phyloP scores from a whole-genome alignment of 2,113 vertebrate species.

The Gymnocephalus cernua region DNA sequence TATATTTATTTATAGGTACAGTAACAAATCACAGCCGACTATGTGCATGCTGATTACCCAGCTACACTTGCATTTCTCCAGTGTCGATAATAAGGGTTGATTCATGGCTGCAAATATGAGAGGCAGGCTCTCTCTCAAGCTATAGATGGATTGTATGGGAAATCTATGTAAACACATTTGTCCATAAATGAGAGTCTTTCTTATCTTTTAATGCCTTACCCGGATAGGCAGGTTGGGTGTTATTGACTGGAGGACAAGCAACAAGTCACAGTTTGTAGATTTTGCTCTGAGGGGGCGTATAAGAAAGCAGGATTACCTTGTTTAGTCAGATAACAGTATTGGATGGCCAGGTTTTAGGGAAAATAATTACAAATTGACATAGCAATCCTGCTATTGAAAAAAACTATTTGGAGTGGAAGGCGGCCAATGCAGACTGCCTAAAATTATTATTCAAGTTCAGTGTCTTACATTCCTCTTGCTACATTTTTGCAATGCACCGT shows the following conservation, averaged over 20 bases:
- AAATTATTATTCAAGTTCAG: constrained; percentile 10
- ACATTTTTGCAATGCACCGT: constrained; percentile 9
- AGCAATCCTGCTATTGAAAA: neutral
- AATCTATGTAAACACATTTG: constrained; percentile 77
- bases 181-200: constrained; percentile 70
- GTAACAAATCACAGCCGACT: constrained; percentile 42
- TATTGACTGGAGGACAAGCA: constrained; percentile 72
- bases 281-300: constrained; percentile 50
- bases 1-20: constrained; percentile 40
- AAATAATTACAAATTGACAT: neutral
- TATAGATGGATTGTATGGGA: constrained; percentile 68
- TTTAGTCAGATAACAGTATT: constrained; percentile 38
- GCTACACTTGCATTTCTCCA: constrained; percentile 35
- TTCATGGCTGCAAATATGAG: constrained; percentile 69
- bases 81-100: constrained; percentile 70
- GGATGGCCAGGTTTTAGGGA: neutral
- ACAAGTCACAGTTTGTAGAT: constrained; percentile 59
- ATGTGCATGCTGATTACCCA: constrained; percentile 42
- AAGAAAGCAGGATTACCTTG: constrained; percentile 55
- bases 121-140: constrained; percentile 47
- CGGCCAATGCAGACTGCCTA: neutral
- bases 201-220: constrained; percentile 73
- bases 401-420: neutral
- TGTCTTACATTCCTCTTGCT: neutral
- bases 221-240: constrained; percentile 44